These are phyloP conservation scores for Cetonia aurata DNA, from an alignment of 2,888 invertebrate genomes.

Conservation along the genomic window DNA sequence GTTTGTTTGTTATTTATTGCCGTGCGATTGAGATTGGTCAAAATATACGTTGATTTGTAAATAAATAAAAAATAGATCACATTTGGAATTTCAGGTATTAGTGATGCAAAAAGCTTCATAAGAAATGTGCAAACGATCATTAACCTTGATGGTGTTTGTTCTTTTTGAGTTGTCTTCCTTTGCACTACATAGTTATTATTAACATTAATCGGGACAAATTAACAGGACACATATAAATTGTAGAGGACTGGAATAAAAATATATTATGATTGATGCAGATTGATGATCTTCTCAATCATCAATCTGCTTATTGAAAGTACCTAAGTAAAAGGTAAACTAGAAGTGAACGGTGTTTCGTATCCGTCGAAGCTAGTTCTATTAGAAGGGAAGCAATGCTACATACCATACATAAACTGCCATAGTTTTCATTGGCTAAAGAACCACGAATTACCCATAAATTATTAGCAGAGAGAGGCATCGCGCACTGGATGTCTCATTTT, in stretches of 20 bases:
- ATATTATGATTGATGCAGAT: constrained; percentile 88
- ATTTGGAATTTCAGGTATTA: constrained; percentile 90
- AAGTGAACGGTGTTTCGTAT: no score
- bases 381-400: no score
- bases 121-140: constrained; percentile 91
- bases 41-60: constrained; percentile 37
- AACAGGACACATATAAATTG: constrained; percentile 84
- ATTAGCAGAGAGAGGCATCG: no score
- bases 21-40: constrained; percentile 33
- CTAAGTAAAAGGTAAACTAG: no score
- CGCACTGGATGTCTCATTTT: no score
- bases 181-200: constrained; percentile 64
- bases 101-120: constrained; percentile 92
- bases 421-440: no score
- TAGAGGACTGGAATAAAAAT: constrained; percentile 92
- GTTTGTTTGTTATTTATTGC: no score
- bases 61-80: constrained; percentile 64
- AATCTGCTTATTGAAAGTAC: constrained; percentile 86
- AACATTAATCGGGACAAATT: constrained; percentile 74
- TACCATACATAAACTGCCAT: no score
- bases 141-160: constrained; percentile 74
- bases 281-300: no score
- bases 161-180: constrained; percentile 59
- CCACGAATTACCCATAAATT: no score
- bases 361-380: no score